Evolutionary conservation across 2,113 vertebrate genomes (phyloP).

Genomic region (Stigmatopora argus): DNA sequence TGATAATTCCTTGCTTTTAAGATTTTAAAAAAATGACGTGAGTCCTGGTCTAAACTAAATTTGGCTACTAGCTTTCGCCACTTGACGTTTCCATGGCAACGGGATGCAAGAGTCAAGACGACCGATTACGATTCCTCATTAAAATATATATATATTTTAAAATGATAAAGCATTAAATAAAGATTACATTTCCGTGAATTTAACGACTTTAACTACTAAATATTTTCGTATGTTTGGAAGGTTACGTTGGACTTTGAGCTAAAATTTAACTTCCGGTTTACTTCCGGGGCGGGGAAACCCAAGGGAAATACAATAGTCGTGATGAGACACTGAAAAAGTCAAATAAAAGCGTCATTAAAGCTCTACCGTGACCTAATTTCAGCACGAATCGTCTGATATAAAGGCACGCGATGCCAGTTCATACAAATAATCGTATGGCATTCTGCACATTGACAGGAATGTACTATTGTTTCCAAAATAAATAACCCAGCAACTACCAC

Average conservation of each 20-base stretch:
- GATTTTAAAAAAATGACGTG: neutral
- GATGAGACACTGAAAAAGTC: neutral
- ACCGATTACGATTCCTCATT: neutral
- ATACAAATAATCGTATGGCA: neutral
- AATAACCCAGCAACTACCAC: too few relatives aligned
- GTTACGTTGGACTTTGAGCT: neutral
- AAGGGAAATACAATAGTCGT: neutral
- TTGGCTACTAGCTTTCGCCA: neutral
- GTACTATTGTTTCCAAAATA: too few relatives aligned
- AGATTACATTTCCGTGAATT: neutral
- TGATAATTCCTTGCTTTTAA: neutral
- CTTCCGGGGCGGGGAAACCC: neutral
- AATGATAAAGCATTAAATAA: neutral
- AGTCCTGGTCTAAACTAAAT: neutral
- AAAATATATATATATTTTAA: neutral
- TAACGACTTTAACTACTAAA: neutral
- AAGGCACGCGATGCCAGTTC: neutral
- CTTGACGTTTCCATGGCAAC: constrained; percentile 39
- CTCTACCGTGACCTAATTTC: neutral
- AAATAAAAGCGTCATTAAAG: neutral
- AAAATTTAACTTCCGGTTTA: neutral
- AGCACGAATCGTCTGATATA: neutral
- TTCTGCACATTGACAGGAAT: too few relatives aligned
- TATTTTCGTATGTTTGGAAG: neutral
- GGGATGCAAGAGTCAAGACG: neutral